Base-by-base conservation (phyloP, 2,113 vertebrate species). In the Nesogale talazaci region DNA sequence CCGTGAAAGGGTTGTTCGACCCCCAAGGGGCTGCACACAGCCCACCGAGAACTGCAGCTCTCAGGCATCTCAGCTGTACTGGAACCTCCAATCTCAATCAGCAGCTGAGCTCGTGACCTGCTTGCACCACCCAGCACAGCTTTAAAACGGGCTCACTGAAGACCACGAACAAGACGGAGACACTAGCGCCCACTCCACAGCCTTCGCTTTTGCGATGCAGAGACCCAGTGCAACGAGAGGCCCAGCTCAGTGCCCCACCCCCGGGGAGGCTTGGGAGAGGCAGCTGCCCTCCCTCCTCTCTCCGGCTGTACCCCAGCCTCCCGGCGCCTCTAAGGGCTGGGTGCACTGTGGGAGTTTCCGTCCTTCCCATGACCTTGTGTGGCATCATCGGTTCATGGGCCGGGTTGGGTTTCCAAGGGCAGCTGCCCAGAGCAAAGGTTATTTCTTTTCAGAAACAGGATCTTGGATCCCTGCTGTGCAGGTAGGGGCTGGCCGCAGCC, bases 381-480 rank as follows among this genome's bases (percentile, higher is more conserved):
- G 4, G 31, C 25, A 63, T 70, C 42, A 11, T 11, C 16, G 23
- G 23, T 42, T 76, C 25, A 42, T 27, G 16, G 75, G 15, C 16
- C 42, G 74, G 74, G 46, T 61, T 61, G 17, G 74, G 42, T 52
- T 76, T 23, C 10, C 2, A 0, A 25, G 23, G 27, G 27, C 31
- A 0, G 36, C 1, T 20, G 4, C n/a, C 3, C 29, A 31, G 10
- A 34, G 14, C 63, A 9, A 0, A 1, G 36, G 4, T 34, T 29
- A 34, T 15, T 14, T 52, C 40, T 38, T 63, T 17, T 0, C 0
- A 0, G 57, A 31, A 36, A 22, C 31, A 10, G 19, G 20, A 52
- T 20, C 38, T 2, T 0, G 1, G 8, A 36, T 1, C 4, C 20
- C 29, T 19, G 0, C 29, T 14, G 0, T 7, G 0, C 12, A 46